Percentiles rank a stretch among this genome's conserved stretches.
Conservation (phyloP, 2,113 vertebrate species). For the Montifringilla adamsi region DNA sequence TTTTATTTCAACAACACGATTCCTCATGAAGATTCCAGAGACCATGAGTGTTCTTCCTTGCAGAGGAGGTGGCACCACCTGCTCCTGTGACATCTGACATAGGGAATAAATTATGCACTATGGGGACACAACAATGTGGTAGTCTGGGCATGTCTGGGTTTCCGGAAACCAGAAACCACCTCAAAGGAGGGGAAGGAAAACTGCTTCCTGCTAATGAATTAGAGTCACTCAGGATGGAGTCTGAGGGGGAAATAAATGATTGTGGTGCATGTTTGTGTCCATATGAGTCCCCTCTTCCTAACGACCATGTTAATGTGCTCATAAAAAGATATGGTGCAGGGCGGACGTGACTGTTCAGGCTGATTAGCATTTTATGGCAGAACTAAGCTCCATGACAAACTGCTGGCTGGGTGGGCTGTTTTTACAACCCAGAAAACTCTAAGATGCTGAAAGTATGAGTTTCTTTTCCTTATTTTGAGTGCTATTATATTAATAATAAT, state of each 20-base stretch:
- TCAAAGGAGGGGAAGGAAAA: neutral
- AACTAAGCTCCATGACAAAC: slow-evolving; percentile 77
- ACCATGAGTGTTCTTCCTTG: neutral
- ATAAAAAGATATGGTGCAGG: slow-evolving; percentile 77
- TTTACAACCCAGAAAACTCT: slow-evolving; percentile 68
- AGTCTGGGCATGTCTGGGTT: neutral
- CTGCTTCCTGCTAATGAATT: slow-evolving; percentile 3
- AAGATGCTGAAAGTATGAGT: slow-evolving; percentile 34
- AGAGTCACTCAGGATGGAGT: slow-evolving; percentile 29
- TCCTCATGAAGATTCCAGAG: neutral
- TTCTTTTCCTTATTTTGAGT: slow-evolving; percentile 29
- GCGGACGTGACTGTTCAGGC: slow-evolving; percentile 74
- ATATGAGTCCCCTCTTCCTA: slow-evolving; percentile 74
- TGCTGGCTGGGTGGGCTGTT: slow-evolving; percentile 59
- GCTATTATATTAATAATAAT: neutral
- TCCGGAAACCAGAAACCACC: neutral
- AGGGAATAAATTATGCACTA: neutral
- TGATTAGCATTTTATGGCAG: slow-evolving; percentile 80
- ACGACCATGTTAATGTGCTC: slow-evolving; percentile 76
- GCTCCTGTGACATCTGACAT: neutral
- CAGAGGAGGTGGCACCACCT: neutral
- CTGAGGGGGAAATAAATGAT: slow-evolving; percentile 64
- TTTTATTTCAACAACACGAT: neutral
- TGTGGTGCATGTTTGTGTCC: slow-evolving; percentile 71
- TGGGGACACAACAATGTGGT: neutral